Base-by-base conservation (phyloP, 2,797 vertebrate species). In the Hydrocynus forskahlii region DNA sequence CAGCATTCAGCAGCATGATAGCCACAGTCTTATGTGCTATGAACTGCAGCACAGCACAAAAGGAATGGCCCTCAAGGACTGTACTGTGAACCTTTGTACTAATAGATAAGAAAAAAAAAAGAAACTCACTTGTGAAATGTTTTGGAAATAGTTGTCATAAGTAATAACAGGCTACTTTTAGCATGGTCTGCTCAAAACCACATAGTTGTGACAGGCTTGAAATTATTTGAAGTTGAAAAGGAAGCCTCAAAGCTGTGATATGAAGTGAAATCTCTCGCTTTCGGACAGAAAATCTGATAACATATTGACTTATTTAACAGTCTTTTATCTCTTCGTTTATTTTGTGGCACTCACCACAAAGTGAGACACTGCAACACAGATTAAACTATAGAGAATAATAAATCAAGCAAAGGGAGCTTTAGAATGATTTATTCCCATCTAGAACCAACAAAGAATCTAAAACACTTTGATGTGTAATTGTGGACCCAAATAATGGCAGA, bases 381-480 rank as follows among this genome's bases (percentile, higher is more conserved):
- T 68, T 68, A 69, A 78, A 82, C 81, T 52, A 50, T 72, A 82
- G 67, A 79, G 79, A 84, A 84, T 73, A 77, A 76, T 78, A 75
- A 66, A 85, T 83, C 14, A 85, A 74, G 57, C 63, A 38, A 82
- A 70, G 16, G 55, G 75, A 67, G 79, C 60, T 74, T 59, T 25
- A 69, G 81, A 78, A 78, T 19, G 60, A 75, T 38, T 73, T 50
- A 68, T 66, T 66, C 64, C 85, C 64, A 83, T 74, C 75, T 77
- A 81, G 25, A 85, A 73, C 69, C 67, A 87, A 85, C 40, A 45
- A 74, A 59, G 76, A 66, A 62, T 75, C 75, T 5, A 82, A 83
- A 75, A 23, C 43, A 73, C 69, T 88, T 55, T 85, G 60, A 88
- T 83, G 75, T 63, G 82, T 89, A 38, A 88, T 79, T 78, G 75